Evolutionary conservation across 2,888 invertebrate genomes (phyloP).

Genomic region (Cynaeus angustus): DNA sequence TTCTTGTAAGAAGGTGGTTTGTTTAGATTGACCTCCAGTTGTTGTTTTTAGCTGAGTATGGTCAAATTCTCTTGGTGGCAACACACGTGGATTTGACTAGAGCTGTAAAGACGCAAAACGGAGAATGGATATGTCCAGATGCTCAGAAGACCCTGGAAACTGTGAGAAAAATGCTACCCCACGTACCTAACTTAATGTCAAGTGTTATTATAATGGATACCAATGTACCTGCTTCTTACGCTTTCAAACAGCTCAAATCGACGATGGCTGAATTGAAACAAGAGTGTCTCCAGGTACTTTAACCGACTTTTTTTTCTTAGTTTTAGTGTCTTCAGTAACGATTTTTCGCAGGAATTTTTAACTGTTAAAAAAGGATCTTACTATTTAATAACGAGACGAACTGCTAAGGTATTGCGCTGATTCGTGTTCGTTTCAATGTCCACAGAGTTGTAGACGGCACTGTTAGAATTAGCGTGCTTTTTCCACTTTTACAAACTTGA

Average conservation of each 20-base stretch:
- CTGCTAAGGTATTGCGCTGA: constrained; percentile 52
- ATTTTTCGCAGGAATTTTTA: constrained; percentile 51
- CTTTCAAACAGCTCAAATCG: constrained; percentile 77
- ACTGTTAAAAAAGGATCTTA: constrained; percentile 54
- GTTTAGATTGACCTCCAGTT: not conserved
- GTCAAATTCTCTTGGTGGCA: constrained; percentile 77
- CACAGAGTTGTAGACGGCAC: constrained; percentile 25
- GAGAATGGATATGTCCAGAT: constrained; percentile 76
- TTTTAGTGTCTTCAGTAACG: constrained; percentile 18
- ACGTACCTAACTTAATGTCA: constrained; percentile 76
- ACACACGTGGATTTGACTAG: constrained; percentile 77
- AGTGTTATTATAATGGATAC: constrained; percentile 77
- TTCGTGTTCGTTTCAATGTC: constrained; percentile 17
- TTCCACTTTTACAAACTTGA: not conserved
- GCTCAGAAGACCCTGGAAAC: constrained; percentile 72
- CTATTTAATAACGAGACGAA: constrained; percentile 54
- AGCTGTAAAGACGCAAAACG: constrained; percentile 73
- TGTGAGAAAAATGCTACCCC: constrained; percentile 72
- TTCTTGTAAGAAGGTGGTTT: constrained; percentile 11
- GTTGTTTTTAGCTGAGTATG: constrained; percentile 74
- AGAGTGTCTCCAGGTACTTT: constrained; percentile 72
- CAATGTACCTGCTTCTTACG: constrained; percentile 76
- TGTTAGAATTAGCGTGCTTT: constrained; percentile 13
- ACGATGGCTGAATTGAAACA: constrained; percentile 73
- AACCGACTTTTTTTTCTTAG: not conserved